Percentiles rank a stretch among this genome's conserved stretches.
Conservation (phyloP, 2,888 invertebrate species). For the Sisyra terminalis region DNA sequence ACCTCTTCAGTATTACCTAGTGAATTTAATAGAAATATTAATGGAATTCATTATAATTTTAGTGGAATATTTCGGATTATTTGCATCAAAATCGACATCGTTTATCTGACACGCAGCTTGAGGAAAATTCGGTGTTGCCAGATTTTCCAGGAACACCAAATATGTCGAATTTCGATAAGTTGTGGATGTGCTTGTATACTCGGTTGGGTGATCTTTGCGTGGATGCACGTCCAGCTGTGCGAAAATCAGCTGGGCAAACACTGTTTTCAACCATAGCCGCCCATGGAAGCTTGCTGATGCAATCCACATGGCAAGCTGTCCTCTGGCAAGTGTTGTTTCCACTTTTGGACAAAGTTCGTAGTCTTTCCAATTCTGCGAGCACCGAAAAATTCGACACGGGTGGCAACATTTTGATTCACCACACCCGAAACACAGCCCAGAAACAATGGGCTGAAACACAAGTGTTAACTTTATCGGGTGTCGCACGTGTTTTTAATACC, state of each 20-base stretch:
- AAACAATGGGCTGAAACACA: constrained; percentile 99
- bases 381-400: constrained; percentile 76
- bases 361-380: constrained; percentile 50
- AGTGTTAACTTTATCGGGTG: constrained; percentile 78
- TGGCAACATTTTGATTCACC: constrained; percentile 91
- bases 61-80: constrained; percentile 99
- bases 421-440: constrained; percentile 94
- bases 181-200: constrained; percentile 93
- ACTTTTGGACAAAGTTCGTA: constrained; percentile 79
- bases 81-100: constrained; percentile 89
- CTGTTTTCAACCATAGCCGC: constrained; percentile 94
- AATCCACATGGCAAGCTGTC: constrained; percentile 85
- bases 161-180: constrained; percentile 76
- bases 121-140: constrained; percentile 60
- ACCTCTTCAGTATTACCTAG: too few species aligned
- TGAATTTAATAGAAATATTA: too few species aligned
- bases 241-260: constrained; percentile 95
- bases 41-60: too few species aligned
- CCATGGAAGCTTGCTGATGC: constrained; percentile 76
- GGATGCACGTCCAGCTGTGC: constrained; percentile 86
- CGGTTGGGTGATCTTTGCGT: constrained; percentile 81
- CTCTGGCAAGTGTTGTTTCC: constrained; percentile 94
- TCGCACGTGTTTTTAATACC: constrained; percentile 83
- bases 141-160: constrained; percentile 71
- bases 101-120: constrained; percentile 52